These are phyloP conservation scores for Linurgus olivaceus DNA, from an alignment of 2,797 vertebrate genomes.

Conservation along the genomic window DNA sequence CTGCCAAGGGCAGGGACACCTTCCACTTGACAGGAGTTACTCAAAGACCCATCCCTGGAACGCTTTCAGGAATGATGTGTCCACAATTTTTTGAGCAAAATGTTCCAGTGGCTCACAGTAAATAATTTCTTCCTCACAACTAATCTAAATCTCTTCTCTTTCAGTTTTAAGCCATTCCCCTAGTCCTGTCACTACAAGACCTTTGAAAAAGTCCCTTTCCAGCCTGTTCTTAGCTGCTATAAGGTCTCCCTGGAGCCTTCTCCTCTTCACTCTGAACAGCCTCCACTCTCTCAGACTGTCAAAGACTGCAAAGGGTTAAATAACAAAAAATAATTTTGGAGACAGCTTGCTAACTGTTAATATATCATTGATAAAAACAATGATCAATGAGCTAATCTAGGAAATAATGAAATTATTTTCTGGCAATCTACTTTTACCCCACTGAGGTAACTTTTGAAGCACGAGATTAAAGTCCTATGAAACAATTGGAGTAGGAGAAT, in stretches of 20 bases:
- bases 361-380: not conserved
- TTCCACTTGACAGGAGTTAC: not conserved
- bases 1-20: not conserved
- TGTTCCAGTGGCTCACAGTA: not conserved
- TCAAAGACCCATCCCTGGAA: not conserved
- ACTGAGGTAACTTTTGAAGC: not conserved
- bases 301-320: not conserved
- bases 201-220: not conserved
- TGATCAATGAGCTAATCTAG: not conserved
- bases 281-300: not conserved
- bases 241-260: not conserved
- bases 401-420: not conserved
- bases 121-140: not conserved
- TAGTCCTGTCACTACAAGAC: not conserved
- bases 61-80: not conserved
- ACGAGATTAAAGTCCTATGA: constrained; percentile 17
- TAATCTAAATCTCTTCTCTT: not conserved
- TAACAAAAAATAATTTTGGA: not conserved
- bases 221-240: too few relatives aligned
- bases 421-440: not conserved
- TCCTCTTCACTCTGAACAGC: not conserved
- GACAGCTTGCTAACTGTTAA: not conserved
- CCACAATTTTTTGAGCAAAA: not conserved
- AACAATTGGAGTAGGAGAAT: not conserved
- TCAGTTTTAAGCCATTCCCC: not conserved